Evolutionary conservation across 2,113 vertebrate genomes (phyloP), one percentile per base, ranked within the genome.

Genomic region (Oncorhynchus kisutch): DNA sequence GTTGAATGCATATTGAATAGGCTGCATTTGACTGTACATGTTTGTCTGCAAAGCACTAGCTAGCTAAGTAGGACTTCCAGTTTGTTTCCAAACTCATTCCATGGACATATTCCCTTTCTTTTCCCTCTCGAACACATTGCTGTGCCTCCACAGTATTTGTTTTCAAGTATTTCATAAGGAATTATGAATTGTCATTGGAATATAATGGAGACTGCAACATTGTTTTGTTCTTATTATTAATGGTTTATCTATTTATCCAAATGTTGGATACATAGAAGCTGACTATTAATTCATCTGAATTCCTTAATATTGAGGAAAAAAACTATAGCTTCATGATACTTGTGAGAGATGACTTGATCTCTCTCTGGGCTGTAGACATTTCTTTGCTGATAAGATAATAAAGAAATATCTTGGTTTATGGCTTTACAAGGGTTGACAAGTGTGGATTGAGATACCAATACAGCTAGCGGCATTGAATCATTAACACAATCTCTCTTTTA

Each of bases 401-500:
- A 34, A 78, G 67, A 68, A 7, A 22, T 16, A 27, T 59, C 65
- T 54, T n/a, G 16, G 31, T 78, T 79, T 75, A 86, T 76, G 78
- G 65, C 78, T 24, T 82, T 12, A 81, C 77, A 66, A 66, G 31
- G 70, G 69, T 65, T 84, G 70, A 68, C 67, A 77, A 73, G 67
- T 31, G 59, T 69, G 71, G 54, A 51, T 11, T n/a, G 67, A 54
- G 13, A 54, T 66, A 48, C 72, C 77, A 68, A 79, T 71, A 65
- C 70, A 81, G 62, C 48, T 64, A 2, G 2, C 74, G 49, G 68
- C 80, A 81, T 34, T 18, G 31, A 68, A 68, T 68, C 24, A 16
- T 67, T 29, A 12, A 67, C 24, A 31, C 25, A 12, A 67, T 6
- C 62, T 65, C 14, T 84, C 68, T 70, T 84, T 84, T 67, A 45